A percentile compares a stretch with the other conserved stretches of the same genome.
phyloP scores from a whole-genome alignment of 2,113 vertebrate genomes.

The Taxidea taxus region DNA sequence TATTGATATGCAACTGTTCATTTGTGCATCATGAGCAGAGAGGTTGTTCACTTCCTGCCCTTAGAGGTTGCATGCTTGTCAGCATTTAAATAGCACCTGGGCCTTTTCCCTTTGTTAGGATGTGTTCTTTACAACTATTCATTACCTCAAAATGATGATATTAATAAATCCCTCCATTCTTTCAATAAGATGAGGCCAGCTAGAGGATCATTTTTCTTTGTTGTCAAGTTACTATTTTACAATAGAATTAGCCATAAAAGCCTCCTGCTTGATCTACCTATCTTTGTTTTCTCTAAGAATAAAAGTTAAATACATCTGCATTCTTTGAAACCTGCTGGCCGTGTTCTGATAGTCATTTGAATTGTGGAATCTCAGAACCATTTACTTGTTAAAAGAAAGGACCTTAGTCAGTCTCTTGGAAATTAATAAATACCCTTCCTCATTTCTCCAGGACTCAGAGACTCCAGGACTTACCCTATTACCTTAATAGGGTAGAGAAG shows the following conservation, averaged over 20 bases:
- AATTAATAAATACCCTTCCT: not conserved
- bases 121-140: not conserved
- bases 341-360: not conserved
- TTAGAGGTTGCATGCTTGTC: not conserved
- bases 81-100: not conserved
- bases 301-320: not conserved
- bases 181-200: not conserved
- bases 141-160: not conserved
- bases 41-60: not conserved
- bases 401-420: not conserved
- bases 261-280: not conserved
- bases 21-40: not conserved
- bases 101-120: not conserved
- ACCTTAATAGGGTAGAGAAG: no score
- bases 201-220: not conserved
- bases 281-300: constrained; percentile 15
- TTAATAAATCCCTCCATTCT: not conserved
- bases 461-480: no score
- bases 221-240: not conserved
- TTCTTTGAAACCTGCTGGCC: constrained; percentile 2
- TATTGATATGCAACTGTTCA: not conserved
- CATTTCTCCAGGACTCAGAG: not conserved
- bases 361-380: not conserved
- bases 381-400: not conserved
- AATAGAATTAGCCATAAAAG: not conserved